Conservation (phyloP, 2,113 vertebrate genomes). For the Syrmaticus mikado region DNA sequence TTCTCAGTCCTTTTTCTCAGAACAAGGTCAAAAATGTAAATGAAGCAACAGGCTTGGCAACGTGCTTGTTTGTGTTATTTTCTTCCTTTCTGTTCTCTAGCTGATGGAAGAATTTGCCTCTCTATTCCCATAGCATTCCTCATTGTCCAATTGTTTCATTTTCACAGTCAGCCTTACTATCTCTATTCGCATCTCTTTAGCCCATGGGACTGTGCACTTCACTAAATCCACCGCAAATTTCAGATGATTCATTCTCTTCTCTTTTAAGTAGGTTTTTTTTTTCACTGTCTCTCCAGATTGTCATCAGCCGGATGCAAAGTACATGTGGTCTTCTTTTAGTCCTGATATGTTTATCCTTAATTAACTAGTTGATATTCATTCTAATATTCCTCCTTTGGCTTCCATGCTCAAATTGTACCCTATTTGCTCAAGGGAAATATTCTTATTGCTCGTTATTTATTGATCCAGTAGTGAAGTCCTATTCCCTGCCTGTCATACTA, state of each 20-base stretch:
- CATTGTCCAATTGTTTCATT: slow-evolving; percentile 27
- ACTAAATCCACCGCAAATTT: slow-evolving; percentile 29
- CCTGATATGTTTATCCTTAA: neutral
- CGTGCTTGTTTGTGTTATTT: neutral
- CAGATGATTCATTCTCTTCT: neutral
- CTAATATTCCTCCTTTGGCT: neutral
- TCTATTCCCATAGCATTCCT: neutral
- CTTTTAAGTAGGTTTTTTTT: neutral
- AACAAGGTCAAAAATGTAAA: neutral
- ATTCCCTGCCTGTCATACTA: neutral
- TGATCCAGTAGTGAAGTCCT: neutral
- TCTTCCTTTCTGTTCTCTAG: neutral
- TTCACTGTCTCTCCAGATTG: slow-evolving; percentile 16
- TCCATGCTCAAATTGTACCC: neutral
- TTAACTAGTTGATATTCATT: neutral
- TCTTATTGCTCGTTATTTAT: neutral
- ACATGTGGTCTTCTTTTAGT: neutral
- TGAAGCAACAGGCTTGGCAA: neutral
- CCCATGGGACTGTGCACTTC: neutral
- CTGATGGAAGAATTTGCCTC: slow-evolving; percentile 21
- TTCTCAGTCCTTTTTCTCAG: neutral
- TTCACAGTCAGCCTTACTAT: neutral
- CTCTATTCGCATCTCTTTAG: slow-evolving; percentile 5
- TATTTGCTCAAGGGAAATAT: neutral
- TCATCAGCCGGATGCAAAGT: neutral